phyloP scores from a whole-genome alignment of 2,888 invertebrate species.

The Drosophila prostipennis region DNA sequence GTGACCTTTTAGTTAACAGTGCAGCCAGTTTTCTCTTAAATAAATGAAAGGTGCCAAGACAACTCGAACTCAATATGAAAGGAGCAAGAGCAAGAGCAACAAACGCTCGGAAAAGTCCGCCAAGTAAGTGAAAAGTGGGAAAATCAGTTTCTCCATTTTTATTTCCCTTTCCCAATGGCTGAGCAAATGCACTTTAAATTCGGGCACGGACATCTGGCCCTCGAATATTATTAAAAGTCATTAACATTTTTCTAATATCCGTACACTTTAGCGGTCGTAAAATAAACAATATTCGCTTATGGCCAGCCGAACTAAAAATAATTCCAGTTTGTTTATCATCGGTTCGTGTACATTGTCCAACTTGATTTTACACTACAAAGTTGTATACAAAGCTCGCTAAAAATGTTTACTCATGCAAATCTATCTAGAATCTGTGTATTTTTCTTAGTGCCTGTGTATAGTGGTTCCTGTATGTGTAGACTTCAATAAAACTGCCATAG shows the following conservation, averaged over 20 bases:
- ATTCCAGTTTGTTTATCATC: constrained; percentile 62
- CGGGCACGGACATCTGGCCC: constrained; percentile 57
- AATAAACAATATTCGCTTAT: constrained; percentile 63
- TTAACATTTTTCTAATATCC: constrained; percentile 59
- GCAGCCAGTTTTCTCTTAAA: neutral
- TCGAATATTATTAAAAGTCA: constrained; percentile 66
- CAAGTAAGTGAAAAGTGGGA: constrained; percentile 64
- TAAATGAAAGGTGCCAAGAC: constrained; percentile 80
- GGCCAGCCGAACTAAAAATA: constrained; percentile 48
- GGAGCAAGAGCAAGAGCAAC: constrained; percentile 69
- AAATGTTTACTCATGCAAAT: constrained; percentile 51
- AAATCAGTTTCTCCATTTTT: neutral
- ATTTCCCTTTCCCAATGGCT: neutral
- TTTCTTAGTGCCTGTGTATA: constrained; percentile 13
- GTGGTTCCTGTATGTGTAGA: constrained; percentile 12
- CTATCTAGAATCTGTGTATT: constrained; percentile 24
- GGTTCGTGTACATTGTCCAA: constrained; percentile 58
- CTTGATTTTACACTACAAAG: constrained; percentile 51
- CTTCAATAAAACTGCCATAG: constrained; percentile 63
- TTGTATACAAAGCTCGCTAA: constrained; percentile 24
- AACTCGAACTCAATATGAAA: constrained; percentile 74
- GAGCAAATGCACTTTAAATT: constrained; percentile 24
- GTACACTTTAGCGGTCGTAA: constrained; percentile 66
- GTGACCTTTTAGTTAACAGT: neutral
- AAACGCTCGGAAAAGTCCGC: constrained; percentile 77